Percentiles rank a stretch among this genome's conserved stretches.
These are phyloP conservation scores for Trididemnum clinides DNA, from an alignment of 23 tunicate species.

Conservation along the genomic window DNA sequence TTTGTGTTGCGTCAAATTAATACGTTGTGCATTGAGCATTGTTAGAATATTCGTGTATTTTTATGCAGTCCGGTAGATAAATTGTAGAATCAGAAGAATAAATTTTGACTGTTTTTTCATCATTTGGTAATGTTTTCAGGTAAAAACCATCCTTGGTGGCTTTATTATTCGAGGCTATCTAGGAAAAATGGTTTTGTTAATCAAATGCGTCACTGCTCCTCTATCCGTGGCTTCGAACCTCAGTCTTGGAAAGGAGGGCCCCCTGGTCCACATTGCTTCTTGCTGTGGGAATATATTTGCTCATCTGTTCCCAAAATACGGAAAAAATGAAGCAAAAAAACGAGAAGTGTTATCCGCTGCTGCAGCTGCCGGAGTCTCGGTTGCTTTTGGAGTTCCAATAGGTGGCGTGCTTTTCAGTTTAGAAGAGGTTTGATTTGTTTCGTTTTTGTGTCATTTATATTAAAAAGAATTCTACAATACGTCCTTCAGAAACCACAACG, in stretches of 20 bases:
- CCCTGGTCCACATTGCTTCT: slow-evolving; percentile 88
- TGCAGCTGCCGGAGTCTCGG: slow-evolving; percentile 97
- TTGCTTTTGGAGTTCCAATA: slow-evolving; percentile 97
- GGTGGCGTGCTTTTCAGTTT: slow-evolving; percentile 99
- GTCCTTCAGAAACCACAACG: too few species aligned
- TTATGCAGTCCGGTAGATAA: too few species aligned
- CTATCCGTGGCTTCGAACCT: slow-evolving; percentile 88
- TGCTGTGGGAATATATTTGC: slow-evolving; percentile 96
- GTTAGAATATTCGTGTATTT: too few species aligned
- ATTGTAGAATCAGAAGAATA: too few species aligned
- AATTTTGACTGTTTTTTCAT: too few species aligned
- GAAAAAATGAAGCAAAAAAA: slow-evolving; percentile 91
- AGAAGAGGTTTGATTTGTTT: slow-evolving; percentile 74
- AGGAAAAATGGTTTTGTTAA: slow-evolving; percentile 88
- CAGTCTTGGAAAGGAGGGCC: slow-evolving; percentile 95
- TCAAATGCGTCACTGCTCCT: slow-evolving; percentile 81
- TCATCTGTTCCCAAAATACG: slow-evolving; percentile 92
- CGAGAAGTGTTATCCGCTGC: slow-evolving; percentile 96
- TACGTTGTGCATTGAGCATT: too few species aligned
- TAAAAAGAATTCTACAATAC: too few species aligned
- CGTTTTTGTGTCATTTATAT: neutral
- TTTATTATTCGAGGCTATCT: slow-evolving; percentile 93
- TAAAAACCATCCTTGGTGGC: slow-evolving; percentile 91
- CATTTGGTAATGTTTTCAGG: too few species aligned
- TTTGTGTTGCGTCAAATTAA: too few species aligned